Percentiles rank a stretch among this genome's conserved stretches.
Evolutionary conservation across 2,113 vertebrate genomes (phyloP).

Genomic region (Ranitomeya imitator): DNA sequence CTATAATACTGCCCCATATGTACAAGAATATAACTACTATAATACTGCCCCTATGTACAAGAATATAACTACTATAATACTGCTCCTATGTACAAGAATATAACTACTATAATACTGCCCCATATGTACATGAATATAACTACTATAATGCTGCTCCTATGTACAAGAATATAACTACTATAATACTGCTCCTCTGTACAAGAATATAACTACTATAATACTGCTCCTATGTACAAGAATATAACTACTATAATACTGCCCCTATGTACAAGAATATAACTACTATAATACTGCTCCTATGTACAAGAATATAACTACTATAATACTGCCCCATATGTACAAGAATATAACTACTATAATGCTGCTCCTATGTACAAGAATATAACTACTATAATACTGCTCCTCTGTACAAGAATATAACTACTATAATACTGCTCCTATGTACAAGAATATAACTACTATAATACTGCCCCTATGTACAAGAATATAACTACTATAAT

Average conservation of each 20-base stretch:
- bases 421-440: no score
- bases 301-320: constrained; percentile 22
- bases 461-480: no score
- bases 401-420: no score
- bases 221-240: neutral
- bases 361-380: neutral
- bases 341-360: constrained; percentile 12
- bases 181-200: constrained; percentile 10
- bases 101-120: constrained; percentile 10
- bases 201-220: neutral
- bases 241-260: neutral
- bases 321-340: neutral
- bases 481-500: no score
- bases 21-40: constrained; percentile 15
- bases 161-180: constrained; percentile 16
- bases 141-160: neutral
- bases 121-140: no score
- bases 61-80: constrained; percentile 13
- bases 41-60: constrained; percentile 5
- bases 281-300: constrained; percentile 22
- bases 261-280: constrained; percentile 2
- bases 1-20: constrained; percentile 8
- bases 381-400: no score
- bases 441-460: no score
- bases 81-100: constrained; percentile 11